Percentiles rank a stretch among this genome's conserved stretches.
Conservation (phyloP, 1,140 invertebrate species). For the Rhyacophila brunnea region DNA sequence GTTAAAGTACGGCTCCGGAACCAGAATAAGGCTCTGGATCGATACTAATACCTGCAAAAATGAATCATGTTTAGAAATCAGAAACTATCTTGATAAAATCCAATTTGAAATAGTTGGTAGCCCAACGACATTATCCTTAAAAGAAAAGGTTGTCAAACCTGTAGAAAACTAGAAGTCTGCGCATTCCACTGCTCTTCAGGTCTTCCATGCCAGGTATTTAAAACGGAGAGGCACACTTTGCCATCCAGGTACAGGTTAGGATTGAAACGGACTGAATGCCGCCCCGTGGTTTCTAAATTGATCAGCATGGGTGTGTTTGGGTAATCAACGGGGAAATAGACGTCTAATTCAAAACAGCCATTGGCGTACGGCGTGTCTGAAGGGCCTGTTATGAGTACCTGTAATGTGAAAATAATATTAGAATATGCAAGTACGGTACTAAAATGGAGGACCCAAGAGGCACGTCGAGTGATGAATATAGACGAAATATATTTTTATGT, state of each 20-base stretch:
- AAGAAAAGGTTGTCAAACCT: constrained; percentile 58
- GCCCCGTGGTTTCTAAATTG: constrained; percentile 92
- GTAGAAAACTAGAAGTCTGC: constrained; percentile 92
- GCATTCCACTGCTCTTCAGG: constrained; percentile 99
- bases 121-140: background rate
- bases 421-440: too few relatives aligned
- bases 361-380: constrained; percentile 88
- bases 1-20: constrained; percentile 97
- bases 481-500: too few relatives aligned
- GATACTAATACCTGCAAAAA: constrained; percentile 81
- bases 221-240: constrained; percentile 92
- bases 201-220: constrained; percentile 97
- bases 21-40: constrained; percentile 93
- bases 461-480: too few relatives aligned
- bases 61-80: background rate
- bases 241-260: constrained; percentile 97
- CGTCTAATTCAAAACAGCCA: constrained; percentile 87
- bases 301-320: constrained; percentile 81
- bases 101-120: background rate
- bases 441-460: too few relatives aligned
- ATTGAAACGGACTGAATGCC: constrained; percentile 92
- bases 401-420: too few relatives aligned
- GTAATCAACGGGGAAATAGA: constrained; percentile 89
- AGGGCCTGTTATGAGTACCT: constrained; percentile 90
- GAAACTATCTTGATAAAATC: background rate